These are phyloP conservation scores for Neodon shergylaensis DNA, from an alignment of 2,113 vertebrate genomes.

Conservation along the genomic window DNA sequence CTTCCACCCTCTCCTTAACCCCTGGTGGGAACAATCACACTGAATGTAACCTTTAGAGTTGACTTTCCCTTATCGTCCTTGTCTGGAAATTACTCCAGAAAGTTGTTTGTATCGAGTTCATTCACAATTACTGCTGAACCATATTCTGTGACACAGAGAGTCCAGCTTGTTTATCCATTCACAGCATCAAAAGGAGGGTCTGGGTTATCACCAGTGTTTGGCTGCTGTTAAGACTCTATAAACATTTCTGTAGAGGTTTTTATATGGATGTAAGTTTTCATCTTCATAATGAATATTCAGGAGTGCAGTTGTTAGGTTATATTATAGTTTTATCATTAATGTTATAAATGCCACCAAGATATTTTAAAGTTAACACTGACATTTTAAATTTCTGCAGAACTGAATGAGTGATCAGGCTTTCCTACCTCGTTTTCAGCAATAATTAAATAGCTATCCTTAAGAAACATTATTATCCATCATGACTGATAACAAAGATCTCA, in stretches of 20 bases:
- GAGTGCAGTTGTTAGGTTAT: background rate
- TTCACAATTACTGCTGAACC: background rate
- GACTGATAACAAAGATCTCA: background rate
- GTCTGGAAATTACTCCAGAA: background rate
- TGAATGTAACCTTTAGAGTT: background rate
- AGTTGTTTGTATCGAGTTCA: background rate
- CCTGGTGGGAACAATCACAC: background rate
- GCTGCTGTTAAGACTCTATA: background rate
- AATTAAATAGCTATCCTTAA: background rate
- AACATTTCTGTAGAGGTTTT: conserved; percentile 10
- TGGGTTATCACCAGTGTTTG: background rate
- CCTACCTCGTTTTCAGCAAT: background rate
- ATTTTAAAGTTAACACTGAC: background rate
- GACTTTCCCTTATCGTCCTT: background rate
- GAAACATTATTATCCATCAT: background rate
- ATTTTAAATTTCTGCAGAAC: background rate
- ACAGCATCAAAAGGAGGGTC: background rate
- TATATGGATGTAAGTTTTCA: background rate
- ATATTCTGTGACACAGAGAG: background rate
- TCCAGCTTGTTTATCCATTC: background rate
- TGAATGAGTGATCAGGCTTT: background rate
- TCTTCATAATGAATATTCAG: background rate
- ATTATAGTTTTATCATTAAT: conserved; percentile 24
- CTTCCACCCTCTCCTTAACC: background rate
- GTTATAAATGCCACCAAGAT: conserved; percentile 10